A percentile compares a stretch with the other conserved stretches of the same genome.
These are phyloP conservation scores for Cygnus buccinator DNA, from an alignment of 2,113 vertebrate species.

Conservation along the genomic window DNA sequence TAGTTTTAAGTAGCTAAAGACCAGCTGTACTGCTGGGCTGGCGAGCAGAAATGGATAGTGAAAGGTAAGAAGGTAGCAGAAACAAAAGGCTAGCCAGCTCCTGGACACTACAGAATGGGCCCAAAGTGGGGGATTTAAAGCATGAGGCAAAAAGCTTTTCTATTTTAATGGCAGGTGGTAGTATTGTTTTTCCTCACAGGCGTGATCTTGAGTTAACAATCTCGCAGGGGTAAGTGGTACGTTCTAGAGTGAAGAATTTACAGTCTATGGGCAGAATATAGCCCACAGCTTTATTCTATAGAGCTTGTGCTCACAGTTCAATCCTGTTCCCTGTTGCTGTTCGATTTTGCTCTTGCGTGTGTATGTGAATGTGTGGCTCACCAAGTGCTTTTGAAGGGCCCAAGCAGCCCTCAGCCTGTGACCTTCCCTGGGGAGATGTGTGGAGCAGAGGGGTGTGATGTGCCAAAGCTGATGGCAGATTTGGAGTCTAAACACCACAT, in stretches of 20 bases:
- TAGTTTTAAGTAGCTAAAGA: background rate
- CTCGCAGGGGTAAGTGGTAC: background rate
- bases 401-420: background rate
- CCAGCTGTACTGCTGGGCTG: background rate
- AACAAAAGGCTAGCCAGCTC: background rate
- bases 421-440: background rate
- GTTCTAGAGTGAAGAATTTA: background rate
- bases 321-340: background rate
- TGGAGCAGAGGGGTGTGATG: background rate
- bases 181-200: accelerated
- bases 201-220: background rate
- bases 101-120: too few species aligned
- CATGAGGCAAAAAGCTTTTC: background rate
- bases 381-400: background rate
- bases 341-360: background rate
- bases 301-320: background rate
- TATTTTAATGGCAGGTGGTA: background rate
- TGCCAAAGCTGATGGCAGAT: background rate
- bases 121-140: background rate
- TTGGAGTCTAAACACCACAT: background rate
- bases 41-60: background rate
- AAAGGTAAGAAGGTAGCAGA: background rate
- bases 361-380: background rate
- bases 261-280: background rate
- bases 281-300: background rate